Conservation (phyloP, 2,113 vertebrate genomes). For the Ptilorrhoa leucosticta region DNA sequence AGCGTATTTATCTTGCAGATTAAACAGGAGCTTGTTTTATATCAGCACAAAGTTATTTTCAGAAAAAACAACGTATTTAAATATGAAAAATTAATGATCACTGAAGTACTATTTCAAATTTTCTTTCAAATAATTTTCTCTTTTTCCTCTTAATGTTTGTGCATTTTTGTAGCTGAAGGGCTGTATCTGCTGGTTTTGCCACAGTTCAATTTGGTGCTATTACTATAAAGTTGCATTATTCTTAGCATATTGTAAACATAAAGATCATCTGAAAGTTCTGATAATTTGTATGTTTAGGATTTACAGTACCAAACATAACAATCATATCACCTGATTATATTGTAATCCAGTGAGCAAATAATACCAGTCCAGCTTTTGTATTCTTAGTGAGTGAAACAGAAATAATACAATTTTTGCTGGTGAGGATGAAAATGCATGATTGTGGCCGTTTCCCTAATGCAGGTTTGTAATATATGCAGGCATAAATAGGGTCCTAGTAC, state of each 20-base stretch:
- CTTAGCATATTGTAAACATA: not conserved
- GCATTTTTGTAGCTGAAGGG: not conserved
- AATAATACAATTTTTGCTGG: not conserved
- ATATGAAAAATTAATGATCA: slow-evolving; percentile 8
- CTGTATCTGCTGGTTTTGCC: slow-evolving; percentile 5
- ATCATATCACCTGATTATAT: not conserved
- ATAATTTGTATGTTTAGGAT: not conserved
- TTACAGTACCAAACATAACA: not conserved
- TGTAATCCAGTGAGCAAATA: not conserved
- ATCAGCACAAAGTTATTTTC: slow-evolving; percentile 15
- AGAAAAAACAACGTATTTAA: slow-evolving; percentile 11
- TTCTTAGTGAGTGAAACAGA: not conserved
- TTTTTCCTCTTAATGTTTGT: not conserved
- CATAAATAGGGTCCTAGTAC: not conserved
- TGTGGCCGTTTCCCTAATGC: not conserved
- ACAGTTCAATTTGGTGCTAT: not conserved
- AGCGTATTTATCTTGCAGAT: slow-evolving; percentile 3
- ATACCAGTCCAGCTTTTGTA: not conserved
- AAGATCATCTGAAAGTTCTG: slow-evolving; percentile 11
- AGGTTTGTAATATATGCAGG: not conserved
- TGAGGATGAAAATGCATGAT: not conserved
- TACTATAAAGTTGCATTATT: not conserved
- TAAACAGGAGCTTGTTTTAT: not conserved
- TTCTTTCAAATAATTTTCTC: not conserved
- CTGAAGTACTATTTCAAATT: slow-evolving; percentile 10